Base-by-base conservation (phyloP, 2,113 vertebrate species). In the Phoxinus phoxinus region DNA sequence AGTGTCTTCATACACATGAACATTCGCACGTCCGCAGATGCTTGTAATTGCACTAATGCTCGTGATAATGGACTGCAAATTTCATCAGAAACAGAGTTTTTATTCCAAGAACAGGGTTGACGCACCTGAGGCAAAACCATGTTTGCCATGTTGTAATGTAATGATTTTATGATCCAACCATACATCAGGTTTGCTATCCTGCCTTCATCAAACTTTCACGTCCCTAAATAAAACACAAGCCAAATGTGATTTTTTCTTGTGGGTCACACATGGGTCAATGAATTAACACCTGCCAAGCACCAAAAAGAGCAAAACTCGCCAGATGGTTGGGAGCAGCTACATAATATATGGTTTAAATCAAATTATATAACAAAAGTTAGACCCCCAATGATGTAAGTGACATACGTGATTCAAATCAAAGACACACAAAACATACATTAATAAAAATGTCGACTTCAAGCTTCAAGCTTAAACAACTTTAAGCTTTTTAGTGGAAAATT, bases 41-140 rank as follows among this genome's bases (percentile, higher is more conserved):
- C 37, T 51, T 67, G 41, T 41, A 35, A 83, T 83, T 83, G 73
- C 78, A 86, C 84, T 85, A 86, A 84, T 83, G 44, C 65, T 23
- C 15, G 65, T 73, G 35, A 79, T 81, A 74, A 83, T 74, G 73
- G 30, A 63, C 44, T 48, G 9, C 19, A 44, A 67, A 74, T 83
- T 85, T 73, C 41, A 84, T 86, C 81, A 69, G 32, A 56, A 86
- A 30, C 67, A 32, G 11, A 2, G 3, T 12, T 13, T 32, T 65
- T 59, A n/a, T 84, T 21, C 83, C 46, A 37, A 44, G 59, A 48
- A 81, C 19, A 37, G 30, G 12, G 65, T 56, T 9, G 7, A 71
- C 65, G 56, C 63, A 71, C 30, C 65, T 83, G 81, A 51, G 13
- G 67, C 25, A 83, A 58, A 83, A 32, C 48, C 81, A 58, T 19